Evolutionary conservation across 2,113 vertebrate species (phyloP).

Genomic region (Otis tarda): DNA sequence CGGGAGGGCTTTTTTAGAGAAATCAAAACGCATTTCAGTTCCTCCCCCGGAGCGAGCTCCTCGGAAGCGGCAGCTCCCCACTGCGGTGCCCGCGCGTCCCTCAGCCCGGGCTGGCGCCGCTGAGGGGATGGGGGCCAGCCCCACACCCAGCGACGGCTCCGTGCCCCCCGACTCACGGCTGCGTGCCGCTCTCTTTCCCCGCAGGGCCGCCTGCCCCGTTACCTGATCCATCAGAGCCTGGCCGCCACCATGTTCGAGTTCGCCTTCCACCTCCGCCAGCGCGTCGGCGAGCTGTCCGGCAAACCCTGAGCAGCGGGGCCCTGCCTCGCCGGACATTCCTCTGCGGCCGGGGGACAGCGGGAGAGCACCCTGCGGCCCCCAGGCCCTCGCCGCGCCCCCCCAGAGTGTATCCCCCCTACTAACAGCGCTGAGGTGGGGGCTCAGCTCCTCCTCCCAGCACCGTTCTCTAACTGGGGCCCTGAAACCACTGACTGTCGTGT

Average conservation of each 20-base stretch:
- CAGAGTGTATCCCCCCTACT: rapidly evolving
- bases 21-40: background rate
- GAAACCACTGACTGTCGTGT: background rate
- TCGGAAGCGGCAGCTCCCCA: background rate
- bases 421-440: background rate
- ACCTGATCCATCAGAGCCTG: constrained; percentile 96
- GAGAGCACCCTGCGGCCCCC: background rate
- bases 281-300: constrained; percentile 76
- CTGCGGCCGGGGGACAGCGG: background rate
- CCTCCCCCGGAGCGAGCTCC: constrained; percentile 1
- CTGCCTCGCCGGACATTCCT: background rate
- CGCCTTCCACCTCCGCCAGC: constrained; percentile 88
- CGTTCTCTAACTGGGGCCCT: rapidly evolving
- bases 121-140: rapidly evolving
- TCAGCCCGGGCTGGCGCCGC: background rate
- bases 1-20: constrained; percentile 28
- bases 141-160: background rate
- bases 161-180: rapidly evolving
- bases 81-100: background rate
- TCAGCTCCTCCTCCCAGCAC: background rate
- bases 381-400: background rate
- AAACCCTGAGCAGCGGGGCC: background rate
- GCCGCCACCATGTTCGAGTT: constrained; percentile 98
- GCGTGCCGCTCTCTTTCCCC: background rate
- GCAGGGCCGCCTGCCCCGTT: constrained; percentile 92